These are phyloP conservation scores for Haliaeetus leucogaster DNA, from an alignment of 2,113 vertebrate genomes.

Conservation along the genomic window DNA sequence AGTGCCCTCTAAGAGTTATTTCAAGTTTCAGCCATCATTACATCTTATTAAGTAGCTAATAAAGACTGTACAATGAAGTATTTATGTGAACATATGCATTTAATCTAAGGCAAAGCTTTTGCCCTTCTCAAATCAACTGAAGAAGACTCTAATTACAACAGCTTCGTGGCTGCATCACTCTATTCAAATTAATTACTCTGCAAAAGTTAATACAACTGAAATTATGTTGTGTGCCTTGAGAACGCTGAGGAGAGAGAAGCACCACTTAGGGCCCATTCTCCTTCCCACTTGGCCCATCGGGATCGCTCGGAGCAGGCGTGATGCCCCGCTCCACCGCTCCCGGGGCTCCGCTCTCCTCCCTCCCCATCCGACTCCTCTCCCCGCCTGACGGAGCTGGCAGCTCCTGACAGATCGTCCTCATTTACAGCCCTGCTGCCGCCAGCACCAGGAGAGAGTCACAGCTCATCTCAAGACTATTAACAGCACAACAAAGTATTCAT, in stretches of 20 bases:
- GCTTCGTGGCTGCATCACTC: neutral
- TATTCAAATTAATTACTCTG: slow-evolving; percentile 3
- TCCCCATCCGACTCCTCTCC: neutral
- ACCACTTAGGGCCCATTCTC: neutral
- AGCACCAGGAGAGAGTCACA: neutral
- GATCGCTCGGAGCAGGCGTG: neutral
- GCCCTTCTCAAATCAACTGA: slow-evolving; percentile 24
- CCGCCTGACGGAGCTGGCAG: neutral
- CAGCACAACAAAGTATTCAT: slow-evolving; percentile 15
- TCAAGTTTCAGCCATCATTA: slow-evolving; percentile 8
- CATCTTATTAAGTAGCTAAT: neutral
- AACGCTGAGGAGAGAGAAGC: neutral
- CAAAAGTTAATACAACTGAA: slow-evolving; percentile 28
- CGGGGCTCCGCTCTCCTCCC: neutral
- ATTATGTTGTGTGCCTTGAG: neutral
- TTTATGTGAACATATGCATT: neutral
- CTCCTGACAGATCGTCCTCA: neutral
- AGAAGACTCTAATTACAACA: slow-evolving; percentile 23
- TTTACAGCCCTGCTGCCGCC: neutral
- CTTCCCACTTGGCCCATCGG: neutral
- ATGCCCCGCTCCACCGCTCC: neutral
- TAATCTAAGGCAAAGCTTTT: neutral
- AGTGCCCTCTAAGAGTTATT: neutral
- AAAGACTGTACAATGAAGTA: neutral
- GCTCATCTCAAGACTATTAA: neutral